Conservation (phyloP, 1,140 invertebrate genomes). For the Orchesella cincta region DNA sequence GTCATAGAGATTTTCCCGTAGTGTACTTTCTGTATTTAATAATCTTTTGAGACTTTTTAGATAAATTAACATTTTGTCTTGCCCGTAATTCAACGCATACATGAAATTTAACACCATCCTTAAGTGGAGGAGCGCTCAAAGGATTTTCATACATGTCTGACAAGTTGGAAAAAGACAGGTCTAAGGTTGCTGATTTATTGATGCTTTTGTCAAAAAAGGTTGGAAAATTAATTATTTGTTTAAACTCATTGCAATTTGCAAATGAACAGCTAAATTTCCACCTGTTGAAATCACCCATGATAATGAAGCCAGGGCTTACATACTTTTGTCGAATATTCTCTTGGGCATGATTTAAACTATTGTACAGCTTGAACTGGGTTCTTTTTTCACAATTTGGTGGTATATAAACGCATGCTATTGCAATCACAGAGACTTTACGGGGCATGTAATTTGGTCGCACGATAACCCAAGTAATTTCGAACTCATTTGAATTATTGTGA, state of each 20-base stretch:
- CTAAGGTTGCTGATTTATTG: too few species aligned
- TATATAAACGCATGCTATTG: neutral
- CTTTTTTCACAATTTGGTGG: neutral
- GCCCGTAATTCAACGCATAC: too few species aligned
- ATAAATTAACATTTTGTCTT: too few species aligned
- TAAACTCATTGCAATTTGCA: neutral
- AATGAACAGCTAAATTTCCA: neutral
- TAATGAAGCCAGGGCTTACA: neutral
- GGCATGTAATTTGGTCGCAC: neutral
- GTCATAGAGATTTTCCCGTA: too few species aligned
- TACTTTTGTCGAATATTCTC: neutral
- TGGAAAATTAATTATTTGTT: neutral
- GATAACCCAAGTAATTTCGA: neutral
- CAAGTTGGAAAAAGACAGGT: too few species aligned
- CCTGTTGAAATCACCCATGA: neutral
- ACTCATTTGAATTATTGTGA: neutral
- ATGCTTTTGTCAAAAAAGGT: neutral
- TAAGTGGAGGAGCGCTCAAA: too few species aligned
- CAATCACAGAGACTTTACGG: neutral
- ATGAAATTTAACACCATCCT: too few species aligned
- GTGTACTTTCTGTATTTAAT: too few species aligned
- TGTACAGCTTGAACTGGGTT: neutral
- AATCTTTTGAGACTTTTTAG: too few species aligned
- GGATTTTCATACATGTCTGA: too few species aligned
- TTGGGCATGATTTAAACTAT: neutral